phyloP scores from a whole-genome alignment of 2,113 vertebrate species.

The Alosa alosa region DNA sequence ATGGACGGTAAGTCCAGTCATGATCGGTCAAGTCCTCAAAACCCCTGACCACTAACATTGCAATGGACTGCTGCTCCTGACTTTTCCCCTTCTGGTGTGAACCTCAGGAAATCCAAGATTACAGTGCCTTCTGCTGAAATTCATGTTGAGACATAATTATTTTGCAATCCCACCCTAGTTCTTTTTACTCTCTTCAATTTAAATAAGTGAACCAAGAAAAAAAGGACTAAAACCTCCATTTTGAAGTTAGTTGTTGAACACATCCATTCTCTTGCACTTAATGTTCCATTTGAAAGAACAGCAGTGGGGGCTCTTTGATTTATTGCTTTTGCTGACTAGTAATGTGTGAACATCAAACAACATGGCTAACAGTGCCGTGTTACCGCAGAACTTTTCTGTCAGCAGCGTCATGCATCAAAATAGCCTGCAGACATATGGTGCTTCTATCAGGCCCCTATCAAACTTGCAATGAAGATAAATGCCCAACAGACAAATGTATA shows the following conservation, averaged over 20 bases:
- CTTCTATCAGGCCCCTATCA: slow-evolving; percentile 54
- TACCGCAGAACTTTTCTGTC: slow-evolving; percentile 35
- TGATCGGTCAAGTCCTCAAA: slow-evolving; percentile 18
- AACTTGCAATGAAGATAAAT: slow-evolving; percentile 46
- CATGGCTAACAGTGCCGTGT: slow-evolving; percentile 33
- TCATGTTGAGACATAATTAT: not conserved
- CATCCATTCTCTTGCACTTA: not conserved
- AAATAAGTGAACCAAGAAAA: slow-evolving; percentile 35
- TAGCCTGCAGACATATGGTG: slow-evolving; percentile 60
- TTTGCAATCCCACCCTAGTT: not conserved
- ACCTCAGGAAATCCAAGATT: not conserved
- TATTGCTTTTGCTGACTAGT: slow-evolving; percentile 57
- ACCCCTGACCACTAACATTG: not conserved
- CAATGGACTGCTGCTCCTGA: not conserved
- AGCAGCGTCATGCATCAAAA: slow-evolving; percentile 52
- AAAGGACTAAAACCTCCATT: slow-evolving; percentile 13
- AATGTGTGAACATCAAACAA: slow-evolving; percentile 61
- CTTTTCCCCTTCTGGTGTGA: not conserved
- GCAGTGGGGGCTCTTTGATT: slow-evolving; percentile 55
- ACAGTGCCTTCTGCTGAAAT: not conserved
- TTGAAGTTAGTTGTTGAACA: slow-evolving; percentile 12
- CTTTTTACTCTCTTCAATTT: not conserved
- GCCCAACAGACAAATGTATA: slow-evolving; percentile 34
- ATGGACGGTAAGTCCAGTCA: slow-evolving; percentile 84
- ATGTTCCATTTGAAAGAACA: not conserved